Evolutionary conservation across 2,113 vertebrate species (phyloP), one percentile per base, ranked within the genome.

Genomic region (Mormyrus iriodes): DNA sequence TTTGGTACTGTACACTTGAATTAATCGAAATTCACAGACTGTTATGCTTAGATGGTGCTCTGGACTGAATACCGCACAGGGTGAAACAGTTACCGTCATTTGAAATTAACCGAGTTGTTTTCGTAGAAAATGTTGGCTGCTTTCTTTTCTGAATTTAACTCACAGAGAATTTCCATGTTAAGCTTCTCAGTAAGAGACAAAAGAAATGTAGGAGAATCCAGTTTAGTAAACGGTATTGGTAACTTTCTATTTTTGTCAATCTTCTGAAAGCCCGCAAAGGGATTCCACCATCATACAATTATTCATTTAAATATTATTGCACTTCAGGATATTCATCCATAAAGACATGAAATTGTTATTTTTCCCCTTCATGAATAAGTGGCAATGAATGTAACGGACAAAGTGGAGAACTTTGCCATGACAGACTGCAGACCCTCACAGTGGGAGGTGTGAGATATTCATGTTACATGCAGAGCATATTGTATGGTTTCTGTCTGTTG

Each of bases 401-500:
- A 48, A 10, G 82, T 84, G 82, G 44, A 48, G 44, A 84, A 84
- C 42, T 83, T 46, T 83, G 79, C 19, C 79, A 46, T 83, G 79
- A 46, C 73, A 79, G 73, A 79, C 17, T 44, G 76, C 15, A 82
- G 44, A 84, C 48, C 19, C 44, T 84, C 82, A 48, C n/a, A 69
- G 61, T 27, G 44, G 27, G 24, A 48, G 17, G 53, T 44, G 52
- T 53, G 82, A 46, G 9, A 55, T 53, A 10, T 84, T 44, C 17
- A 24, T 48, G 13, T 61, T 61, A 27, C 31, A 79, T 27, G 24
- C 35, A 42, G 12, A 82, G 69, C 76, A 85, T 42, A 42, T 89
- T 17, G 19, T 31, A 65, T 90, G 90, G 88, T 88, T 92, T 90
- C 89, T 91, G 85, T 89, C 90, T 88, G 93, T 93, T 91, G 89